phyloP scores from a whole-genome alignment of 2,888 invertebrate species.

The Corbicula japonica region DNA sequence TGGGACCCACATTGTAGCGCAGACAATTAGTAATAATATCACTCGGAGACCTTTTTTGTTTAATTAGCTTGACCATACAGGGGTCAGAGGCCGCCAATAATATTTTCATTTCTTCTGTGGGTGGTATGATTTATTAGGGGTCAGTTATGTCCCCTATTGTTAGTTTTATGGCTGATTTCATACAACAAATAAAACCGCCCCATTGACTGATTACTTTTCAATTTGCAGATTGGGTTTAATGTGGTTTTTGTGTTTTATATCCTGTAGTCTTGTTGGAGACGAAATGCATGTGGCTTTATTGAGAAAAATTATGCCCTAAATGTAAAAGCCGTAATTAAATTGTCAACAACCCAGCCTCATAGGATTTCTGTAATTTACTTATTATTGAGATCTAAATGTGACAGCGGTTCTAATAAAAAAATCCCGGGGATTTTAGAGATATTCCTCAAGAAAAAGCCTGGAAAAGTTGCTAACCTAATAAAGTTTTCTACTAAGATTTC shows the following conservation, averaged over 20 bases:
- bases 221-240: slow-evolving; percentile 49
- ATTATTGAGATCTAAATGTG: no score
- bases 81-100: slow-evolving; percentile 58
- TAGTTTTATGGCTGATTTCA: slow-evolving; percentile 47
- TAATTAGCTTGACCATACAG: slow-evolving; percentile 33
- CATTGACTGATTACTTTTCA: slow-evolving; percentile 39
- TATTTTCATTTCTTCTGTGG: slow-evolving; percentile 54
- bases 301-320: slow-evolving; percentile 20
- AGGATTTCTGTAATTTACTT: slow-evolving; percentile 61
- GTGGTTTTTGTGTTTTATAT: slow-evolving; percentile 43
- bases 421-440: no score
- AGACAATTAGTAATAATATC: no score
- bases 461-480: slow-evolving; percentile 60
- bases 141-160: slow-evolving; percentile 62
- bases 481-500: slow-evolving; percentile 59
- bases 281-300: slow-evolving; percentile 13
- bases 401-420: no score
- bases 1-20: no score
- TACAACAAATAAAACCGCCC: slow-evolving; percentile 41
- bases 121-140: slow-evolving; percentile 62
- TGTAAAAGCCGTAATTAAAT: slow-evolving; percentile 60
- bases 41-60: slow-evolving; percentile 12
- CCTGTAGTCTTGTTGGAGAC: slow-evolving; percentile 1
- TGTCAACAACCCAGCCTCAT: slow-evolving; percentile 25
- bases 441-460: slow-evolving; percentile 14